A percentile compares a stretch with the other conserved stretches of the same genome.
phyloP scores from a whole-genome alignment of 2,888 invertebrate genomes.

The Lycophotia porphyrea region DNA sequence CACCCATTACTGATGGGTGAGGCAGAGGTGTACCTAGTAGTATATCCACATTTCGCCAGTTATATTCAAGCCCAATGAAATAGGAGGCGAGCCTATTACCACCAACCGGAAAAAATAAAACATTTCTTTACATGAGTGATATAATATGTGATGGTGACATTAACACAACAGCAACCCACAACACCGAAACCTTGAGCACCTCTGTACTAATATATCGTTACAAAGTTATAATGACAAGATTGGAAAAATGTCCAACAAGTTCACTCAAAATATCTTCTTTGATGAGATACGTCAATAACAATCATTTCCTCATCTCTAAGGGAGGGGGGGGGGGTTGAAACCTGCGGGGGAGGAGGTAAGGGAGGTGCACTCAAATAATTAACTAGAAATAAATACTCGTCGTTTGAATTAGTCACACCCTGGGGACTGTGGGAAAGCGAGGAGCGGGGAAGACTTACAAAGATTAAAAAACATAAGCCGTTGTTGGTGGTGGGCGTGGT shows the following conservation, averaged over 20 bases:
- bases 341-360: neutral
- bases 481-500: constrained; percentile 3
- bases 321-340: neutral
- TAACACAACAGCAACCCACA: neutral
- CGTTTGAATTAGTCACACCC: constrained; percentile 71
- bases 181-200: neutral
- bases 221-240: constrained; percentile 49
- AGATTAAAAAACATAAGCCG: constrained; percentile 52
- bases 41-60: too few species aligned
- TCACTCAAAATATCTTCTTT: constrained; percentile 68
- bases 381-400: constrained; percentile 74
- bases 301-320: constrained; percentile 54
- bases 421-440: constrained; percentile 44
- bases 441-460: constrained; percentile 22
- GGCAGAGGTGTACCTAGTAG: too few species aligned
- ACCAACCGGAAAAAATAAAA: too few species aligned
- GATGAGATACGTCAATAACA: constrained; percentile 69
- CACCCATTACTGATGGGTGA: too few species aligned
- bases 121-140: neutral
- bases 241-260: constrained; percentile 66
- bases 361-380: constrained; percentile 73
- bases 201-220: neutral
- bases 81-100: too few species aligned
- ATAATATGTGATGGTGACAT: neutral
- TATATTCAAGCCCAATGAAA: too few species aligned